Evolutionary conservation across 2,113 vertebrate genomes (phyloP), one percentile per base, ranked within the genome.

Genomic region (Vulpes ferrilata): DNA sequence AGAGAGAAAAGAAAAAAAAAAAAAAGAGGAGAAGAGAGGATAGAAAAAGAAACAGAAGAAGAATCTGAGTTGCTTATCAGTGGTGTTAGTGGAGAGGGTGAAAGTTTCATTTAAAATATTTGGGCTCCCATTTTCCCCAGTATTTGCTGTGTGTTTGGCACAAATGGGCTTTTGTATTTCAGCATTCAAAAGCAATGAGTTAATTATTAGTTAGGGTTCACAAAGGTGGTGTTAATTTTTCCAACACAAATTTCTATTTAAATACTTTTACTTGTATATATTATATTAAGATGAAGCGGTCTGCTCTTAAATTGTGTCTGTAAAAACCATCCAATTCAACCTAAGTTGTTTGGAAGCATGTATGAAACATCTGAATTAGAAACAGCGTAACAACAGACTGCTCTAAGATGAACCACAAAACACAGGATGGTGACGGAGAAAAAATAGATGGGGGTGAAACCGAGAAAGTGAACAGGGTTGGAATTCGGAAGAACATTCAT

Each of bases 1-100:
- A 96, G 90, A 98, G 97, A 97, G 15, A 81, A 85, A 53, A 85
- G 0, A 48, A 51, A 96, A 93, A 74, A 95, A 89, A 93, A 97
- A 94, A 96, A 64, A 95, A 96, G 57, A 97, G 43, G 60, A 97
- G 69, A 85, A 98, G n/a, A 98, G 94, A 97, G 96, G 94, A 98
- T 93, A 98, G 97, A 97, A 97, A 97, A 97, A 98, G 95, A 98
- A 98, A 97, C 97, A 98, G 96, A 96, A 98, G 98, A 95, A 97
- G 97, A 97, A 93, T 98, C 98, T 98, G 95, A 98, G 98, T 98
- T 95, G 98, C 59, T 97, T 97, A 94, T 98, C 96, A 97, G 97
- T 94, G 97, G 97, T 98, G 98, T 96, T 95, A 97, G 96, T 98
- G 98, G 79, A 96, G 82, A 97, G 85, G 88, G 97, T 97, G 97